Base-by-base conservation (phyloP, 2,797 vertebrate species). In the Pseudocheirus occidentalis region DNA sequence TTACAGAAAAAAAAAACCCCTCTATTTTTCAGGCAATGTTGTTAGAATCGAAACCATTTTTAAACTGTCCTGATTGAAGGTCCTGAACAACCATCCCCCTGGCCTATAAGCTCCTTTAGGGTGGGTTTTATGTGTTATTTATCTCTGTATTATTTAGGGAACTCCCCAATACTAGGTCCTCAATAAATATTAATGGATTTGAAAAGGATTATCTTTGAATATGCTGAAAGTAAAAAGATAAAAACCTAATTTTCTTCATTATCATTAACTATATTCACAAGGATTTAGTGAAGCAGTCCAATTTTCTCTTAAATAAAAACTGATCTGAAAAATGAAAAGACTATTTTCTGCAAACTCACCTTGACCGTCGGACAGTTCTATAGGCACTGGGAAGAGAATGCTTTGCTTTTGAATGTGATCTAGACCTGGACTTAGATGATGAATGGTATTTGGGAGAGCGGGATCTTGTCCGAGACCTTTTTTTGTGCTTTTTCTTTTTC, bases 401-500 rank as follows among this genome's bases (percentile, higher is more conserved):
- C 98, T 99, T 99, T 95, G 98, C 99, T 98, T 99, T 99, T 59
- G 99, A 98, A 98, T 98, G 99, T 2, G 99, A 98, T 55, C 99
- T 97, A 54, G 98, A 98, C 96, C 98, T 98, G 97, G 98, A 98
- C 89, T 98, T 99, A 50, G 99, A 99, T 0, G 98, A 98, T 0
- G 98, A 98, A 92, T 98, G 98, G 89, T 98, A 98, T 95, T 98
- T 99, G 89, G 99, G 99, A 0, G 99, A 99, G 28, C 99, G 98
- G 0, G 99, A 99, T 90, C 99, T 98, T 4, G 99, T 99, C 13
- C 99, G 98, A 12, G 99, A 99, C 89, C 99, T 99, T 93, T 99
- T 99, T 98, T 99, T 99, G 98, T 99, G 99, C 96, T 99, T 99
- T 96, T 99, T 99, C 97, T 99, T 99, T 97, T 99, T 99, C 98